Conservation (phyloP, 2,888 invertebrate species). For the Nectonema munidae region DNA sequence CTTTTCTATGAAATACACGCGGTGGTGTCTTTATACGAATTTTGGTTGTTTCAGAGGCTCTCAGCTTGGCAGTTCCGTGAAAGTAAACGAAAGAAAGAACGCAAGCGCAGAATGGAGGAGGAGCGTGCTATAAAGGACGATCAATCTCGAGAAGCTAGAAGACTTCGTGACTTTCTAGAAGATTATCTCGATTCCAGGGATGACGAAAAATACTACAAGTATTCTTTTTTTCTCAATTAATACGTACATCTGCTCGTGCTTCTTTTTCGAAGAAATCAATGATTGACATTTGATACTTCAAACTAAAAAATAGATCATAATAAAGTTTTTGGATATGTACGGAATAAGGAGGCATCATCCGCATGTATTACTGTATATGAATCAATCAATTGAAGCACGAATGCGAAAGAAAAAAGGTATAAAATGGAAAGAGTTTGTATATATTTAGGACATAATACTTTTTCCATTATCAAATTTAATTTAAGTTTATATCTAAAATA, state of each 20-base stretch:
- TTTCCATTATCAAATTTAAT: too few species aligned
- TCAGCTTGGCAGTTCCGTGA: slow-evolving; percentile 57
- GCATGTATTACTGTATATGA: too few species aligned
- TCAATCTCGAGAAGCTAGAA: slow-evolving; percentile 41
- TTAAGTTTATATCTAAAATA: too few species aligned
- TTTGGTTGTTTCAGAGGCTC: slow-evolving; percentile 22
- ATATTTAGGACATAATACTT: too few species aligned
- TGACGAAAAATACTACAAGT: slow-evolving; percentile 80
- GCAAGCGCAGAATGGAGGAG: slow-evolving; percentile 51
- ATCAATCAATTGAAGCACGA: too few species aligned
- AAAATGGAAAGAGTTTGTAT: too few species aligned
- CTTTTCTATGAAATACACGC: too few species aligned
- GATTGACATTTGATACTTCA: not conserved
- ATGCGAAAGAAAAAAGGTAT: too few species aligned
- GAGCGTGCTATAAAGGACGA: slow-evolving; percentile 29
- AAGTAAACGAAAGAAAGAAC: slow-evolving; percentile 53
- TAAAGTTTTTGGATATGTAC: too few species aligned
- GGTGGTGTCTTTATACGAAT: too few species aligned
- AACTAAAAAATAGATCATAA: too few species aligned
- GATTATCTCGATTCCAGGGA: slow-evolving; percentile 94
- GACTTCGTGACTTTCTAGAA: slow-evolving; percentile 79
- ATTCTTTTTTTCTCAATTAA: slow-evolving; percentile 21
- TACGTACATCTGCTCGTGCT: not conserved
- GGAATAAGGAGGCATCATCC: too few species aligned
- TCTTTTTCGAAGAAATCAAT: slow-evolving; percentile 1